Evolutionary conservation across 2,888 invertebrate genomes (phyloP).

Genomic region (Choristoneura rosaceana): DNA sequence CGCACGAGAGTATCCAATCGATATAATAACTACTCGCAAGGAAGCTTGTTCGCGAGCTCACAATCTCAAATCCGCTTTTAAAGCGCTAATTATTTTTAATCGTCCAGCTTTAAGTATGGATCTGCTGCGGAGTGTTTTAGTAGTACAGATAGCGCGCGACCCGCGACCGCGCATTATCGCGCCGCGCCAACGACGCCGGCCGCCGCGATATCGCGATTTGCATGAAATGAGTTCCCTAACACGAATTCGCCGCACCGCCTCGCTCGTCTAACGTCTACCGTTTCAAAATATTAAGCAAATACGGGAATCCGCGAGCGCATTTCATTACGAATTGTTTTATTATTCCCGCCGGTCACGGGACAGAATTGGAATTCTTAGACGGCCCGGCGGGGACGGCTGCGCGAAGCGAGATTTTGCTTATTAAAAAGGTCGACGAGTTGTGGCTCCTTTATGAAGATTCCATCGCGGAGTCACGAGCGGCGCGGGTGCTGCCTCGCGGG

Average conservation of each 20-base stretch:
- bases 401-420: constrained; percentile 53
- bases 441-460: constrained; percentile 55
- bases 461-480: constrained; percentile 52
- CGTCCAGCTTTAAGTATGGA: constrained; percentile 57
- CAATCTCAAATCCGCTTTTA: constrained; percentile 60
- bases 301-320: constrained; percentile 54
- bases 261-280: constrained; percentile 43
- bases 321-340: constrained; percentile 61
- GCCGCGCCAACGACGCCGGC: constrained; percentile 27
- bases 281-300: constrained; percentile 57
- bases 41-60: constrained; percentile 48
- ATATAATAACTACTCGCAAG: constrained; percentile 35
- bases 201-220: constrained; percentile 61
- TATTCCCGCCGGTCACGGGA: constrained; percentile 52
- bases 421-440: constrained; percentile 54
- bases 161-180: constrained; percentile 43
- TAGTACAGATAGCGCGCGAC: constrained; percentile 47
- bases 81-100: constrained; percentile 76
- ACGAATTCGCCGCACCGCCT: constrained; percentile 45
- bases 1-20: constrained; percentile 27
- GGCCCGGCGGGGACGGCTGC: constrained; percentile 45
- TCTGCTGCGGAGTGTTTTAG: constrained; percentile 56
- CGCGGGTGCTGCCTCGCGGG: constrained; percentile 39
- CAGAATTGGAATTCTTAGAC: constrained; percentile 53
- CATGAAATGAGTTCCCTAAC: constrained; percentile 67